Evolutionary conservation across 2,888 invertebrate genomes (phyloP), one percentile per base, ranked within the genome.

Genomic region (Dynastes hyllus): DNA sequence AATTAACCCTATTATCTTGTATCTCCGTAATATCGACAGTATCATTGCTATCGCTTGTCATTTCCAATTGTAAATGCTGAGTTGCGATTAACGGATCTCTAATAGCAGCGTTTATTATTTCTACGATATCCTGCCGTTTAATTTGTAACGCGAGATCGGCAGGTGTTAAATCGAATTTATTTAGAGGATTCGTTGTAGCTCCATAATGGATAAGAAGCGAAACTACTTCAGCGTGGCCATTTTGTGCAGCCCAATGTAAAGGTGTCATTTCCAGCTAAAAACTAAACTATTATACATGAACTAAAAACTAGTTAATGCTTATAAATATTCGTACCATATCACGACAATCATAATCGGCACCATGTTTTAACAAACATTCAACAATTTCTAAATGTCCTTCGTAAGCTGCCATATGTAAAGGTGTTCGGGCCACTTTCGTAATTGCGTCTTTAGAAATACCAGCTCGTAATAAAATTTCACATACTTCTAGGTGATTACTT

Each of bases 201-300:
- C 96, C 95, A 85, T 92, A 90, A 78, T 92, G 91, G 70, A 98
- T 88, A 82, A 98, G 90, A 81, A 93, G 87, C 76, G 92, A 91
- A 63, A 94, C 95, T 67, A 94, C 92, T 79, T 91, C 91, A 32
- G 91, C 88, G 89, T 96, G 95, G 0, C 94, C 94, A 85, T 95
- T 93, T 89, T 96, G 95, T 61, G 95, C 95, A 5, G 98, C 97
- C 98, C 98, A 98, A 90, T 98, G 98, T 78, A 98, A 91, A 55
- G 98, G 96, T 61, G 97, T 97, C 97, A 96, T 96, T 85, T 93
- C 92, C 22, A 96, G 89, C 95, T 96, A 22, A 53, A 45, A 45
- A 45, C 45, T 45, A 45, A 45, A 0, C 45, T 45, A 45, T 45
- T 45, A 45, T 11, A 45, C 8, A 45, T 11, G 32, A 53, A 70